A percentile compares a stretch with the other conserved stretches of the same genome.
phyloP scores from a whole-genome alignment of 1,140 invertebrate genomes.

The Macrosteles quadrilineatus region DNA sequence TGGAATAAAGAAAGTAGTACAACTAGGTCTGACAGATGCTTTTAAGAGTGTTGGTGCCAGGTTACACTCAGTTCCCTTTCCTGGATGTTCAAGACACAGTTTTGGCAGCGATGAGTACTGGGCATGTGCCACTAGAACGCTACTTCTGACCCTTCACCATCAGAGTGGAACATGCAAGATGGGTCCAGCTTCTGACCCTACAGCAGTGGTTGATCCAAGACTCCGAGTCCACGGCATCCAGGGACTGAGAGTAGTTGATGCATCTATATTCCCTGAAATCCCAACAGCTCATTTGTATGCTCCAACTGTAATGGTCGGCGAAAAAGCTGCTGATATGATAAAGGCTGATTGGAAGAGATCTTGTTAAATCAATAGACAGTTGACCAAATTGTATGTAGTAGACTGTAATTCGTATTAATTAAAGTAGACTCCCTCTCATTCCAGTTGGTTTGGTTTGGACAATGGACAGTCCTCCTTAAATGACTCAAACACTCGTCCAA shows the following conservation, averaged over 20 bases:
- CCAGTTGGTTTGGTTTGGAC: no score
- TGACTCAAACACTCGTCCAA: no score
- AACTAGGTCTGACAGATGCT: constrained; percentile 59
- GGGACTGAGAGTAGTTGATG: constrained; percentile 73
- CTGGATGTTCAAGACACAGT: constrained; percentile 56
- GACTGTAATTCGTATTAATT: no score
- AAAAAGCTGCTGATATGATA: constrained; percentile 82
- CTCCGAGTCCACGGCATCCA: constrained; percentile 68
- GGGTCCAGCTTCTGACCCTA: constrained; percentile 65
- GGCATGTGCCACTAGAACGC: constrained; percentile 67
- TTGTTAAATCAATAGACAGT: no score
- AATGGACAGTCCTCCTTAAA: no score
- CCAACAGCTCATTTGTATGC: constrained; percentile 72
- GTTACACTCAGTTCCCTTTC: constrained; percentile 58
- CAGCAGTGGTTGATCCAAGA: constrained; percentile 72
- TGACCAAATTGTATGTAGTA: no score
- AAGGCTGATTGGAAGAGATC: constrained; percentile 56
- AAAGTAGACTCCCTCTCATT: no score
- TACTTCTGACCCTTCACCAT: constrained; percentile 67
- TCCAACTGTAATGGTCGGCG: constrained; percentile 80
- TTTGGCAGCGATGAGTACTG: constrained; percentile 69
- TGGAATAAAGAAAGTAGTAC: constrained; percentile 62
- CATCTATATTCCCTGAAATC: constrained; percentile 73
- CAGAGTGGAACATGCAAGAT: constrained; percentile 57
- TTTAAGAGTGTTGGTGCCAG: constrained; percentile 60